Evolutionary conservation across 2,797 vertebrate genomes (phyloP).

Genomic region (Myioborus melanocephalus): DNA sequence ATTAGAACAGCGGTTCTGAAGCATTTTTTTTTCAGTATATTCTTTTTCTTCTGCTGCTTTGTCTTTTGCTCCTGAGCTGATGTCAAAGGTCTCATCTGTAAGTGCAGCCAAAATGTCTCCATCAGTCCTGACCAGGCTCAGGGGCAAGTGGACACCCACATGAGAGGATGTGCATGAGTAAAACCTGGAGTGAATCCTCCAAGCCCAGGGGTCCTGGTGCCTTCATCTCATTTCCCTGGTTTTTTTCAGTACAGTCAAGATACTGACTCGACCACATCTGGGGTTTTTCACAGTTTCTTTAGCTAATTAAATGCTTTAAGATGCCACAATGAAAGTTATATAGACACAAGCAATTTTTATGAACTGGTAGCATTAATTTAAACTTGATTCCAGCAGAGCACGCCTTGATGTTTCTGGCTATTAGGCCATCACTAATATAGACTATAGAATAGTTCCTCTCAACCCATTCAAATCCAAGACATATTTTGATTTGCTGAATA

Average conservation of each 20-base stretch:
- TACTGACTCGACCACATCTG: not conserved
- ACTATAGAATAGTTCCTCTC: slow-evolving; percentile 2
- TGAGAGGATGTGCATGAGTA: not conserved
- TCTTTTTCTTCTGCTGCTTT: not conserved
- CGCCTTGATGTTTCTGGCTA: not conserved
- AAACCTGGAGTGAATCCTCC: not conserved
- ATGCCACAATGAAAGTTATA: not conserved
- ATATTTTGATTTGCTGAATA: slow-evolving; percentile 41
- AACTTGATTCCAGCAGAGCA: slow-evolving; percentile 31
- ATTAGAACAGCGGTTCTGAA: not conserved
- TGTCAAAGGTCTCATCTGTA: not conserved
- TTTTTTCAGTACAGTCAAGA: not conserved
- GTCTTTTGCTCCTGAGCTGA: not conserved
- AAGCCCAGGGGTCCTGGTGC: fast-evolving
- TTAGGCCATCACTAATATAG: slow-evolving; percentile 33
- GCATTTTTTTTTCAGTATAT: not conserved
- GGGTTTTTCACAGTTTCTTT: not conserved
- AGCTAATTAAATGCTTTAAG: slow-evolving; percentile 37
- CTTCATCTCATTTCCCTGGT: not conserved
- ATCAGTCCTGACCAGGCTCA: not conserved
- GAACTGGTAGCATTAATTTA: slow-evolving; percentile 41
- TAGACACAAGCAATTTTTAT: slow-evolving; percentile 30
- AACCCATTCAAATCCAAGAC: slow-evolving; percentile 28
- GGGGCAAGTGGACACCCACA: not conserved
- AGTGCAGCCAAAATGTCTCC: not conserved